Percentiles rank a stretch among this genome's conserved stretches.
phyloP scores from a whole-genome alignment of 1,140 invertebrate species.

The Nilaparvata lugens region DNA sequence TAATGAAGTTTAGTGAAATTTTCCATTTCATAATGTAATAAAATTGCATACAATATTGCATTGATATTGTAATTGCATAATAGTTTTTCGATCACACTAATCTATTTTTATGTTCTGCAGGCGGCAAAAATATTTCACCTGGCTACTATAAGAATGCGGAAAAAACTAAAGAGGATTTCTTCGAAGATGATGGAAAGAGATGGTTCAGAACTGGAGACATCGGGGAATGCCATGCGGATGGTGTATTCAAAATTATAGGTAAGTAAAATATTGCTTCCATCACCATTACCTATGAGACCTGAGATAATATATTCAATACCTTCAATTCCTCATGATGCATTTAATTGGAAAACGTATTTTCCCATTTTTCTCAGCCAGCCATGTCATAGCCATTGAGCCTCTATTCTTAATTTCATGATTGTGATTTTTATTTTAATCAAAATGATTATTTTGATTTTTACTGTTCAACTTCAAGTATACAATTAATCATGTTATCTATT shows the following conservation, averaged over 20 bases:
- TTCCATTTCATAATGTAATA: neutral
- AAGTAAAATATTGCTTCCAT: conserved; percentile 14
- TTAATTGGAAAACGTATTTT: too few relatives aligned
- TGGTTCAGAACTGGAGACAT: conserved; percentile 98
- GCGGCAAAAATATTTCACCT: conserved; percentile 79
- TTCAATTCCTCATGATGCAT: too few relatives aligned
- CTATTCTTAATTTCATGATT: too few relatives aligned
- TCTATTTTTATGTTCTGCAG: conserved; percentile 12
- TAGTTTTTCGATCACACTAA: neutral
- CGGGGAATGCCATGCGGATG: conserved; percentile 85
- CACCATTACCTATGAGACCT: too few relatives aligned
- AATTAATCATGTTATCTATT: too few relatives aligned
- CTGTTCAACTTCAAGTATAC: too few relatives aligned
- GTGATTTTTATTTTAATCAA: too few relatives aligned
- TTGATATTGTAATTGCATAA: neutral
- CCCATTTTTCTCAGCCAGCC: too few relatives aligned
- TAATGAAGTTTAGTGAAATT: too few relatives aligned
- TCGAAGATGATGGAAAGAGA: conserved; percentile 62
- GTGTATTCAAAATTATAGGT: conserved; percentile 95
- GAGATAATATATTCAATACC: too few relatives aligned
- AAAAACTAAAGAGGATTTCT: conserved; percentile 88
- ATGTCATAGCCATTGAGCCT: too few relatives aligned
- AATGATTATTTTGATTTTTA: too few relatives aligned
- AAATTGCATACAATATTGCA: neutral
- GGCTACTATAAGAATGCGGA: conserved; percentile 91